Conservation (phyloP, 1,140 invertebrate genomes). For the Drosophila lacteicornis region DNA sequence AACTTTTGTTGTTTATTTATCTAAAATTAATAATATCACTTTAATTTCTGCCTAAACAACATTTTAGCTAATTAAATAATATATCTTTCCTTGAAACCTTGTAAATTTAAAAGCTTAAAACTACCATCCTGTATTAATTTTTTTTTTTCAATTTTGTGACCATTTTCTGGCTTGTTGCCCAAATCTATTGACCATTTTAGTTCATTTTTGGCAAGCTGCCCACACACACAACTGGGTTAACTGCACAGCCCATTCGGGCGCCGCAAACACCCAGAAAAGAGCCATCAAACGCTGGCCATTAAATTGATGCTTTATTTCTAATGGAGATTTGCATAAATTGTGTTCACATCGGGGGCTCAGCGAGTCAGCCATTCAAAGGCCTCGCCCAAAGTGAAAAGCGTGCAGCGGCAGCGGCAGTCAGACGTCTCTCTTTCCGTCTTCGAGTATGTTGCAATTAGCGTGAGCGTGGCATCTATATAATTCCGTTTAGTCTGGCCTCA, state of each 20-base stretch:
- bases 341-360: slow-evolving; percentile 16
- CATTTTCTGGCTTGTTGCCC: background rate
- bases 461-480: slow-evolving; percentile 78
- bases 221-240: slow-evolving; percentile 60
- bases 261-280: slow-evolving; percentile 15
- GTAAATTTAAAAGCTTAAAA: too few relatives aligned
- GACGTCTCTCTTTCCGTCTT: slow-evolving; percentile 34
- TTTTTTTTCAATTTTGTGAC: background rate
- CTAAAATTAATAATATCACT: too few relatives aligned
- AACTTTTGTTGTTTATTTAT: too few relatives aligned
- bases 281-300: slow-evolving; percentile 56
- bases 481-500: slow-evolving; percentile 69
- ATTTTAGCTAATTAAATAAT: too few relatives aligned
- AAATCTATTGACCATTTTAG: slow-evolving; percentile 11
- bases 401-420: slow-evolving; percentile 34
- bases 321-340: slow-evolving; percentile 69
- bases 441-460: slow-evolving; percentile 75
- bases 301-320: slow-evolving; percentile 64
- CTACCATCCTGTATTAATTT: background rate
- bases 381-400: slow-evolving; percentile 70
- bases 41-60: background rate
- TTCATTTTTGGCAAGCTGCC: slow-evolving; percentile 45
- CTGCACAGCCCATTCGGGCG: slow-evolving; percentile 54
- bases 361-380: slow-evolving; percentile 20
- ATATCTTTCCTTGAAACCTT: too few relatives aligned